Base-by-base conservation (phyloP, 2,888 invertebrate genomes). In the Melolontha melolontha region DNA sequence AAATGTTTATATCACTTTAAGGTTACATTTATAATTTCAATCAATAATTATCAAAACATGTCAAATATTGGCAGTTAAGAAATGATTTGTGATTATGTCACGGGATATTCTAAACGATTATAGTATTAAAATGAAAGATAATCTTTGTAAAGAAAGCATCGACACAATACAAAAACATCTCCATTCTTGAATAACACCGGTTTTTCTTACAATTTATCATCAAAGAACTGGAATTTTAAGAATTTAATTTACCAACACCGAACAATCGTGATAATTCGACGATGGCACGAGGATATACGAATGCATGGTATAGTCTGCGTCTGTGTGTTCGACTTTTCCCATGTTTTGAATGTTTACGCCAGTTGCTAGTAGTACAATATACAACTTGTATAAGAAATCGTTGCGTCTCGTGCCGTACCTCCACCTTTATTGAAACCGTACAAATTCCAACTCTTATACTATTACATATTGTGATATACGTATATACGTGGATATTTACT, bases 201-300 rank as follows among this genome's bases (percentile, higher is more conserved):
- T 39, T 52, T 64, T 64, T 44, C 52, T 44, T 12, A 42, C 22
- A 52, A 51, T 54, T 64, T 52, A 64, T 64, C 64, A 54, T 11
- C 39, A 64, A 52, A 64, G 52, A 47, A 42, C 27, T 47, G 66
- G 66, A 66, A 66, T 66, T 62, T 62, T 47, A 66, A 59, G 66
- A 66, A 66, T 66, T 66, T 16, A 41, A 50, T 64, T 59, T 57
- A 59, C 66, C 59, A 66, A 59, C 50, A 66, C 59, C 55, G 57
- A 14, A 51, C 41, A 14, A 40, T 54, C 64, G 64, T 52, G 44
- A 27, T 29, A 14, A 17, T 50, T 51, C 66, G 66, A 57, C 34
- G 27, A 5, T 16, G 16, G 6, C 40, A 14, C 66, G 66, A 57
- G 59, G 27, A 34, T 42, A 47, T 11, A 66, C 66, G 66, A 66